Evolutionary conservation across 2,888 invertebrate species (phyloP).

Genomic region (Tetheella fluctuosa): DNA sequence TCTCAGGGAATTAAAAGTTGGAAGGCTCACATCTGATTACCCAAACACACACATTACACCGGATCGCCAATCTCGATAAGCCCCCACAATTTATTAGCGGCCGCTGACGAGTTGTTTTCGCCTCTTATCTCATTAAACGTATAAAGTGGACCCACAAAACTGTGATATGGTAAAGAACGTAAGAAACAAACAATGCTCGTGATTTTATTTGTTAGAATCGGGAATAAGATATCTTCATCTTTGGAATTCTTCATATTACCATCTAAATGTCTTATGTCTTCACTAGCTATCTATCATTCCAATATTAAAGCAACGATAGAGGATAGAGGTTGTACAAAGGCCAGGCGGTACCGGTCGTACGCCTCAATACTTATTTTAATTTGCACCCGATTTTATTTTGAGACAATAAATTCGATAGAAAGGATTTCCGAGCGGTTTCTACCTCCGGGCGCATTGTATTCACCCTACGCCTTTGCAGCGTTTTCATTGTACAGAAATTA

Average conservation of each 20-base stretch:
- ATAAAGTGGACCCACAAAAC: conserved; percentile 36
- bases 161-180: conserved; percentile 30
- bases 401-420: conserved; percentile 81
- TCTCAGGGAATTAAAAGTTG: conserved; percentile 79
- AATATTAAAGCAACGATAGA: conserved; percentile 44
- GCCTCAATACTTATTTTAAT: conserved; percentile 77
- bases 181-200: not conserved
- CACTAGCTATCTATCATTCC: conserved; percentile 20
- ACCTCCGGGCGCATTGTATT: conserved; percentile 84
- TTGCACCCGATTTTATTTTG: conserved; percentile 84
- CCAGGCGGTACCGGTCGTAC: conserved; percentile 36
- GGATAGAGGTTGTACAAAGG: conserved; percentile 38
- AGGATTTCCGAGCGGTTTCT: conserved; percentile 79
- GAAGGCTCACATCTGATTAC: conserved; percentile 79
- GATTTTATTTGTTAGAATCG: not conserved
- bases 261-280: not conserved
- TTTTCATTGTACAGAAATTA: conserved; percentile 79
- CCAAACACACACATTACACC: conserved; percentile 76
- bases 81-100: conserved; percentile 72
- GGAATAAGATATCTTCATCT: not conserved
- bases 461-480: conserved; percentile 78
- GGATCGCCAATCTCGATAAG: conserved; percentile 77
- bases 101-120: conserved; percentile 67
- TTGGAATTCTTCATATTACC: not conserved
- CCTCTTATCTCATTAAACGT: conserved; percentile 57